Evolutionary conservation across 2,888 invertebrate species (phyloP).

Genomic region (Protula sp.): DNA sequence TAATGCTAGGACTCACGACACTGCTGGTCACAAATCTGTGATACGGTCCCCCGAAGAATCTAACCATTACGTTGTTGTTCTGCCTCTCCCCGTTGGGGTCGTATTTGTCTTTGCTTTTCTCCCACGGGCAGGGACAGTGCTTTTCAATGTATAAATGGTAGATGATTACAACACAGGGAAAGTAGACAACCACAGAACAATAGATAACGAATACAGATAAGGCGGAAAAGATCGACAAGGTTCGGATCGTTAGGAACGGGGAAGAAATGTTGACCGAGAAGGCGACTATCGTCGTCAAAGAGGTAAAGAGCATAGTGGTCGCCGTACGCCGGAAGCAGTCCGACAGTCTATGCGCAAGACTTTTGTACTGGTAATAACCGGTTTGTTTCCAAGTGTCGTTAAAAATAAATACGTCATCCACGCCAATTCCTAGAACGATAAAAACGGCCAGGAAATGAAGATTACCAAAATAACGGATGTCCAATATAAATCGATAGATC

Average conservation of each 20-base stretch:
- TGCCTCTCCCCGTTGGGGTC: neutral
- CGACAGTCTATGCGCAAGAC: slow-evolving; percentile 33
- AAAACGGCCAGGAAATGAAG: slow-evolving; percentile 49
- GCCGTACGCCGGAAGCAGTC: slow-evolving; percentile 41
- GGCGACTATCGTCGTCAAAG: slow-evolving; percentile 43
- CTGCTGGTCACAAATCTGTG: slow-evolving; percentile 28
- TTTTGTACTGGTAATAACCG: slow-evolving; percentile 11
- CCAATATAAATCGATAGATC: slow-evolving; percentile 15
- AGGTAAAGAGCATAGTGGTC: slow-evolving; percentile 43
- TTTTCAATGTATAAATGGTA: slow-evolving; percentile 25
- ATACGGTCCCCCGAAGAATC: slow-evolving; percentile 28
- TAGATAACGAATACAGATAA: slow-evolving; percentile 43
- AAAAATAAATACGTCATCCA: slow-evolving; percentile 49
- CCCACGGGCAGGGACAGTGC: slow-evolving; percentile 21
- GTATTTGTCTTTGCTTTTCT: neutral
- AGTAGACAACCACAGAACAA: slow-evolving; percentile 44
- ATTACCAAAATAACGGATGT: slow-evolving; percentile 36
- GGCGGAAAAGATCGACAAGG: slow-evolving; percentile 43
- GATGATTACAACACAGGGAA: slow-evolving; percentile 35
- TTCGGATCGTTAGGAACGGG: slow-evolving; percentile 35
- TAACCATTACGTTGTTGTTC: slow-evolving; percentile 6
- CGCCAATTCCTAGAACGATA: slow-evolving; percentile 48
- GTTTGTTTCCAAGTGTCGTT: slow-evolving; percentile 44
- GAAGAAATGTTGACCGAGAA: slow-evolving; percentile 41
- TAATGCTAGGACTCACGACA: slow-evolving; percentile 27